Conservation (phyloP, 2,888 invertebrate species). For the Clusia tigrina region DNA sequence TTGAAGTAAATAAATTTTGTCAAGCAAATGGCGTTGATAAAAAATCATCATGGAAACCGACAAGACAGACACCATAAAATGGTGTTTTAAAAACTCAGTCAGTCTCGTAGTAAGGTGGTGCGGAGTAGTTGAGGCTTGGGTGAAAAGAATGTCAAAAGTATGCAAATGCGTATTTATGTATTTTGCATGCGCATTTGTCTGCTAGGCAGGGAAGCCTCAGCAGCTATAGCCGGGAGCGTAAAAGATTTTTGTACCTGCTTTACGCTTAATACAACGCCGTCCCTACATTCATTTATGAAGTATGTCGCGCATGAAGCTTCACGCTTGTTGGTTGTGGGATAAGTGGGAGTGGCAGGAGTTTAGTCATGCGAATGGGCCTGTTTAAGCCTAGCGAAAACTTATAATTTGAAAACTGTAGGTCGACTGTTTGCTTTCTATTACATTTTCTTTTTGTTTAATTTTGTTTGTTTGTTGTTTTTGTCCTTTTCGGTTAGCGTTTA, state of each 20-base stretch:
- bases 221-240: not conserved
- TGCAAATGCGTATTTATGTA: slow-evolving; percentile 1
- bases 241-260: too few relatives aligned
- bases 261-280: too few relatives aligned
- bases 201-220: not conserved
- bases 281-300: not conserved
- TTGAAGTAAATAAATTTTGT: slow-evolving; percentile 6
- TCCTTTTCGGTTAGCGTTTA: not conserved
- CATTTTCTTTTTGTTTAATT: not conserved
- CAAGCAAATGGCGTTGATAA: not conserved
- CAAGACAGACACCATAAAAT: not conserved
- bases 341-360: too few relatives aligned
- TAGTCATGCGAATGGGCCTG: too few relatives aligned
- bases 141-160: slow-evolving; percentile 2
- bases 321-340: not conserved
- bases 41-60: not conserved
- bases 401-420: not conserved
- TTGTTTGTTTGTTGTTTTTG: not conserved
- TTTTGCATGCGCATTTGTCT: not conserved
- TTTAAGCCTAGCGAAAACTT: not conserved
- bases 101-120: too few relatives aligned
- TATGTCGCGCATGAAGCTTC: not conserved
- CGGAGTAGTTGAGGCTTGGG: too few relatives aligned
- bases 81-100: too few relatives aligned
- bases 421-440: not conserved